Conservation (phyloP, 2,113 vertebrate species). For the Strigops habroptila region DNA sequence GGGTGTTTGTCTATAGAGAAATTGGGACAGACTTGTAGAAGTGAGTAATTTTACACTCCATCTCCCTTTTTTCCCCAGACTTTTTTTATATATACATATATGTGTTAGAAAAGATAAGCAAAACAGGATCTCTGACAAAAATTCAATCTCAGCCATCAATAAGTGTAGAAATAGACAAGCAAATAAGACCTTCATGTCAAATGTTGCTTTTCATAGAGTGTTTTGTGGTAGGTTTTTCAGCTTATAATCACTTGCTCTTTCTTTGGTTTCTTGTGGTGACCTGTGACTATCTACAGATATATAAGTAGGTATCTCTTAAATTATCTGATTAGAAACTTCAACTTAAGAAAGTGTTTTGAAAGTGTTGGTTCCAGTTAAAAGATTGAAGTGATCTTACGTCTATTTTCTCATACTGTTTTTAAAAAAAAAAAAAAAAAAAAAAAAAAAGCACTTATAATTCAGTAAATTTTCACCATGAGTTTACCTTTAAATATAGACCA, state of each 20-base stretch:
- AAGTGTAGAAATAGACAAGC: not conserved
- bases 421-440: no score
- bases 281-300: not conserved
- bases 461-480: not conserved
- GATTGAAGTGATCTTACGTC: not conserved
- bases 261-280: not conserved
- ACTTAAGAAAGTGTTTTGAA: not conserved
- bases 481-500: not conserved
- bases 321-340: not conserved
- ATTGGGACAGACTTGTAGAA: not conserved
- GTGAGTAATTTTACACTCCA: not conserved
- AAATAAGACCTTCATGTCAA: not conserved
- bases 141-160: not conserved
- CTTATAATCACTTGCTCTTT: not conserved
- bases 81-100: not conserved
- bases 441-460: not conserved
- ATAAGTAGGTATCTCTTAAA: not conserved
- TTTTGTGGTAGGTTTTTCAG: not conserved
- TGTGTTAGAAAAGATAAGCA: not conserved
- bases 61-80: not conserved
- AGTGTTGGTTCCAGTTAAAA: not conserved
- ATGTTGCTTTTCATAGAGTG: not conserved
- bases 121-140: not conserved
- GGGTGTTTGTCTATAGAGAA: not conserved
- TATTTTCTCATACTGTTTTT: not conserved